Percentiles rank a stretch among this genome's conserved stretches.
Evolutionary conservation across 2,113 vertebrate genomes (phyloP).

Genomic region (Alectura lathami): DNA sequence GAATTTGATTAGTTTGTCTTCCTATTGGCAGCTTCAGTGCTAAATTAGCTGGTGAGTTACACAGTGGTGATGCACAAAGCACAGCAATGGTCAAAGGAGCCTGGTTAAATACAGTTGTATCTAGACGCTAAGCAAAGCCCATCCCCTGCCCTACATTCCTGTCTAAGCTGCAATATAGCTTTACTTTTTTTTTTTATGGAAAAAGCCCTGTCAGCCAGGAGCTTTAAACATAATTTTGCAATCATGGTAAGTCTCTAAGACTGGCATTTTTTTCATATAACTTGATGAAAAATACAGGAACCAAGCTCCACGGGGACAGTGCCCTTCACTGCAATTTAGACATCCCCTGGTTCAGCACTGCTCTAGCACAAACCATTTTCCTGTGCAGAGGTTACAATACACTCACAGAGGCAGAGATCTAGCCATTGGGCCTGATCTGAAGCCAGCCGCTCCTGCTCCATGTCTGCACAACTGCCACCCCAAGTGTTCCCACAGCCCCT

Average conservation of each 20-base stretch:
- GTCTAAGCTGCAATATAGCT: neutral
- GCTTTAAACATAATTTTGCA: neutral
- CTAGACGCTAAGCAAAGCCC: neutral
- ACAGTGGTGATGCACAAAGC: neutral
- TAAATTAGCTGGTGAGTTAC: neutral
- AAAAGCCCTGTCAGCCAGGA: neutral
- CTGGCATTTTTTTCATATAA: neutral
- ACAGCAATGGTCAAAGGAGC: neutral
- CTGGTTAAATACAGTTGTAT: neutral
- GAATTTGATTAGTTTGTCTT: neutral
- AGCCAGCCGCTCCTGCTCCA: neutral
- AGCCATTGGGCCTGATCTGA: neutral
- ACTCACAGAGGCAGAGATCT: neutral
- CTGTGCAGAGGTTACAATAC: neutral
- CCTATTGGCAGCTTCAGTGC: neutral
- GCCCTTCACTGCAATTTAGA: neutral
- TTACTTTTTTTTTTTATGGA: neutral
- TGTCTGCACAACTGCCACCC: fast-evolving
- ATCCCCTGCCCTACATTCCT: neutral
- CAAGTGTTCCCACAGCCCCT: fast-evolving
- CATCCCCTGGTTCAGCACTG: neutral
- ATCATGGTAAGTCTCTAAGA: neutral
- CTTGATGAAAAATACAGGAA: neutral
- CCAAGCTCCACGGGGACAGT: neutral
- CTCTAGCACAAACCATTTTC: neutral